A percentile compares a stretch with the other conserved stretches of the same genome.
Evolutionary conservation across 2,797 vertebrate genomes (phyloP).

Genomic region (Coluber constrictor): DNA sequence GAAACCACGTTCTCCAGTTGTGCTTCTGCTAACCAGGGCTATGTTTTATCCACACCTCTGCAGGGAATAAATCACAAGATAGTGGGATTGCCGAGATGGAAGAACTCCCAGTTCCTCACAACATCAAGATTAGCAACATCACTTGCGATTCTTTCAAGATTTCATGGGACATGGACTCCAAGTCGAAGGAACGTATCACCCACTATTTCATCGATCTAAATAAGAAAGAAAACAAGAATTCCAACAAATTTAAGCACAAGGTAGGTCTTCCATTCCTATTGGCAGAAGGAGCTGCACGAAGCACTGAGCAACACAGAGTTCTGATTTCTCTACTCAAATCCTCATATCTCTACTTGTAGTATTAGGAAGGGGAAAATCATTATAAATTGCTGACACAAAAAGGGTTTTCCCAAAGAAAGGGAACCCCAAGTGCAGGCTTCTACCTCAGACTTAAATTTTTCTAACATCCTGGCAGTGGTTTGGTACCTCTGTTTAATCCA

Average conservation of each 20-base stretch:
- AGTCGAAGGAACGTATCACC: slow-evolving; percentile 95
- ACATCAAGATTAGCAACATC: slow-evolving; percentile 99
- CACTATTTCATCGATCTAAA: slow-evolving; percentile 99
- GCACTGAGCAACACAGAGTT: not conserved
- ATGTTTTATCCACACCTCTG: not conserved
- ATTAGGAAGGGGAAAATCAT: not conserved
- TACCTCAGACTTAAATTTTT: not conserved
- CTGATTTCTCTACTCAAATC: not conserved
- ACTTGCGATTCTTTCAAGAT: slow-evolving; percentile 99
- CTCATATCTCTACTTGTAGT: not conserved
- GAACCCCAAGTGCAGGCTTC: not conserved
- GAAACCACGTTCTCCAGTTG: not conserved
- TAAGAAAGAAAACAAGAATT: slow-evolving; percentile 99
- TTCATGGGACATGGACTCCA: slow-evolving; percentile 96
- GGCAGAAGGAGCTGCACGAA: not conserved
- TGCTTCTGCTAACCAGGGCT: accelerated
- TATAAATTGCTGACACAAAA: not conserved
- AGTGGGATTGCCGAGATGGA: slow-evolving; percentile 93
- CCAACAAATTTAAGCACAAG: slow-evolving; percentile 99
- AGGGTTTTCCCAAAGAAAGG: not conserved
- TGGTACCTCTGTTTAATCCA: not conserved
- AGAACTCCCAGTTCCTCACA: slow-evolving; percentile 92
- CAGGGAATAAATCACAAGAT: slow-evolving; percentile 95
- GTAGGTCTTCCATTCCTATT: slow-evolving; percentile 65
- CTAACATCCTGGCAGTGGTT: not conserved